phyloP scores from a whole-genome alignment of 2,797 vertebrate species.

The Sciurus vulgaris region DNA sequence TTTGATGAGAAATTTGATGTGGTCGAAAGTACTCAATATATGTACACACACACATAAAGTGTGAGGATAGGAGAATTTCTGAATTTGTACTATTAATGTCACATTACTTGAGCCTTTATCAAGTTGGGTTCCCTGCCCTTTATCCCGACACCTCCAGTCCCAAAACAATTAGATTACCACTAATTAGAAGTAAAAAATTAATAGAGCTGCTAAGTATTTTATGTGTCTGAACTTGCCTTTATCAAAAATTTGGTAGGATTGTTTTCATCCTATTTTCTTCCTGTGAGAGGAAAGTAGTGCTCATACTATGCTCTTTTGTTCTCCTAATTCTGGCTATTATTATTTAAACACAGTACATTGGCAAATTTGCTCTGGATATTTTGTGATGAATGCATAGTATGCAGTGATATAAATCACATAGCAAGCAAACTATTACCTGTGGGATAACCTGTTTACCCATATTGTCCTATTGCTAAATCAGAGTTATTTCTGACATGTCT shows the following conservation, averaged over 20 bases:
- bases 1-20: slow-evolving; percentile 43
- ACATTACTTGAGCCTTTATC: background rate
- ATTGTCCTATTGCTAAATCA: slow-evolving; percentile 49
- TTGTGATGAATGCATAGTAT: background rate
- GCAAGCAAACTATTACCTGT: background rate
- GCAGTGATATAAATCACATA: slow-evolving; percentile 30
- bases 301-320: background rate
- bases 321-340: background rate
- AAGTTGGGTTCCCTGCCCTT: background rate
- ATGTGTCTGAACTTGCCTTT: slow-evolving; percentile 20
- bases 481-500: slow-evolving; percentile 68
- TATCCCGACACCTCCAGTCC: background rate
- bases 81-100: background rate
- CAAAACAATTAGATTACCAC: background rate
- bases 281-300: background rate
- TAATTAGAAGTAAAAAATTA: slow-evolving; percentile 4
- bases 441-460: slow-evolving; percentile 55
- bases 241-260: background rate
- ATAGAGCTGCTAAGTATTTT: background rate
- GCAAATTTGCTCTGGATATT: slow-evolving; percentile 29
- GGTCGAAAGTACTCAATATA: background rate
- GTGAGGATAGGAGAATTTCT: background rate
- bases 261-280: slow-evolving; percentile 17
- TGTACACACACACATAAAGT: background rate
- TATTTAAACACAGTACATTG: background rate